Evolutionary conservation across 23 tunicate genomes (phyloP).

Genomic region (Oikopleura dioica): DNA sequence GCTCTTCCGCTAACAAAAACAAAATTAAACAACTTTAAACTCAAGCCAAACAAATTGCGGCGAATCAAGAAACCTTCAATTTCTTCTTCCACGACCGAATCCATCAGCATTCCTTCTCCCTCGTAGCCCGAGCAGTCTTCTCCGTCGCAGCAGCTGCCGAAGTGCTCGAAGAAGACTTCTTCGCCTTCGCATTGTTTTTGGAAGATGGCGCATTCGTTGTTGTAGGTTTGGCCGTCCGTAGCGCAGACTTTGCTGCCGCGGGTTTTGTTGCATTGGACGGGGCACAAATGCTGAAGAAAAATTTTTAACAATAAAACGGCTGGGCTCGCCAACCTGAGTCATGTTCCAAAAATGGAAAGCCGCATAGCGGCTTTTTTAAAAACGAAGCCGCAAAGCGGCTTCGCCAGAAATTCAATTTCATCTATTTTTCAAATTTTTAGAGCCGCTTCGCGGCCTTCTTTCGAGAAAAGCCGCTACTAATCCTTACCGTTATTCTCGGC

Average conservation of each 20-base stretch:
- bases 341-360: background rate
- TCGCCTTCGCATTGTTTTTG: background rate
- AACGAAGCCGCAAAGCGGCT: too few species aligned
- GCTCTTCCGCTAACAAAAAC: background rate
- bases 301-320: background rate
- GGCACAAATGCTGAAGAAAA: background rate
- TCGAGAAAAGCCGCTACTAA: too few species aligned
- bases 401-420: too few species aligned
- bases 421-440: too few species aligned
- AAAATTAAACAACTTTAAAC: too few species aligned
- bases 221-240: background rate
- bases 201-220: background rate
- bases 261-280: conserved; percentile 2
- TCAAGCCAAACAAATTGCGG: too few species aligned
- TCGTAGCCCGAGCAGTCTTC: background rate
- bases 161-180: background rate
- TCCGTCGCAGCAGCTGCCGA: background rate
- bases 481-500: too few species aligned
- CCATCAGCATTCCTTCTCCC: background rate
- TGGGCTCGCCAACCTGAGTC: background rate
- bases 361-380: too few species aligned
- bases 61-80: background rate
- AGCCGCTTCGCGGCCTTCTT: too few species aligned
- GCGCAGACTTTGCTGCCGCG: background rate
- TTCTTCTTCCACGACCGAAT: background rate